Evolutionary conservation across 2,113 vertebrate species (phyloP).

Genomic region (Mystacornis crossleyi): DNA sequence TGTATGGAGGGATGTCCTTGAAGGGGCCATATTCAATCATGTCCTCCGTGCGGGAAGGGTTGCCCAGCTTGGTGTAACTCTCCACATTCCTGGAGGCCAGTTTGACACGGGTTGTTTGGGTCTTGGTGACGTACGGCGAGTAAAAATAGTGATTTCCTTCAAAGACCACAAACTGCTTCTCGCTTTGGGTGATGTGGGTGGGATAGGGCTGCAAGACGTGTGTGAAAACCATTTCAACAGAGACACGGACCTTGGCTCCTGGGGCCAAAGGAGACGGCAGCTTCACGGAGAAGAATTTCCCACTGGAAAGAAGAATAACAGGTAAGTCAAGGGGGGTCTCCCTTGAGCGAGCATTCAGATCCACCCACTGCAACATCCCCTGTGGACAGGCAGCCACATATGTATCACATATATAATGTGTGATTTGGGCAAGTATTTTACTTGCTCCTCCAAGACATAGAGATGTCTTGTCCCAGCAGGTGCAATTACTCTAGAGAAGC

Average conservation of each 20-base stretch:
- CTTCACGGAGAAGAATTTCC: slow-evolving; percentile 88
- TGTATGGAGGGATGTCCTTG: slow-evolving; percentile 86
- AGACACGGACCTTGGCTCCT: slow-evolving; percentile 83
- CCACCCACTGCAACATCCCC: neutral
- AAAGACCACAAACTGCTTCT: slow-evolving; percentile 96
- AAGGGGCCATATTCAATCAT: slow-evolving; percentile 94
- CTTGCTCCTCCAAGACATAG: neutral
- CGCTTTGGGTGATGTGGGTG: slow-evolving; percentile 92
- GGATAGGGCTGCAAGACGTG: slow-evolving; percentile 93
- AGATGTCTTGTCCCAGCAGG: neutral
- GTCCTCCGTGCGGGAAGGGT: slow-evolving; percentile 89
- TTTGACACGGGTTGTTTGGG: slow-evolving; percentile 88
- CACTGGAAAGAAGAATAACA: slow-evolving; percentile 71
- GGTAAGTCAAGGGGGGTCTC: neutral
- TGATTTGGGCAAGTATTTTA: neutral
- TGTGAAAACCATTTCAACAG: slow-evolving; percentile 89
- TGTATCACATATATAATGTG: fast-evolving
- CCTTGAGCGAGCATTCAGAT: neutral
- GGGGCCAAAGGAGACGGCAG: slow-evolving; percentile 82
- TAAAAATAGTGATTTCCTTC: slow-evolving; percentile 97
- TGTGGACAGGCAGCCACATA: too few species aligned
- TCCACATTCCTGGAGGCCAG: slow-evolving; percentile 93
- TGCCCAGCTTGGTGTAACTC: slow-evolving; percentile 94
- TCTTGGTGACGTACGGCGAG: slow-evolving; percentile 88
- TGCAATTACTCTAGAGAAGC: neutral